Conservation (phyloP, 2,113 vertebrate species). For the Platycercus adscitus region DNA sequence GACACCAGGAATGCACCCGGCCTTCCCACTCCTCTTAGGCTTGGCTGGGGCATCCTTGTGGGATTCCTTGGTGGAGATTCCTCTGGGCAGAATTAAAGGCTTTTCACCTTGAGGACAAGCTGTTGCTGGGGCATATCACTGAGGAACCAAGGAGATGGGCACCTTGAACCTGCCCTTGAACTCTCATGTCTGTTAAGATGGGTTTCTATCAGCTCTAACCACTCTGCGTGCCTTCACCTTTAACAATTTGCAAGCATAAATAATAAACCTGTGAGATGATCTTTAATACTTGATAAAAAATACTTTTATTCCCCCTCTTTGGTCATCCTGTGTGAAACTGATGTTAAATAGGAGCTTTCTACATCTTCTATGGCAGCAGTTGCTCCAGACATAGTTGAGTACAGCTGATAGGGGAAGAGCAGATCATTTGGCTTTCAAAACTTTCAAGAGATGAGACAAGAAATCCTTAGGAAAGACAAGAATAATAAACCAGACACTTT, state of each 20-base stretch:
- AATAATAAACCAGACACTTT: background rate
- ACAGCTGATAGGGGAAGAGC: background rate
- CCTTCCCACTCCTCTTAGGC: background rate
- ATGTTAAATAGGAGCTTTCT: background rate
- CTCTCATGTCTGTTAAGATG: background rate
- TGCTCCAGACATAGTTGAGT: background rate
- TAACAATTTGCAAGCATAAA: background rate
- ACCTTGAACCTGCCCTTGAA: background rate
- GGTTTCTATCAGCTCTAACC: background rate
- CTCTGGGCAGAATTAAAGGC: background rate
- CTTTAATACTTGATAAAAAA: background rate
- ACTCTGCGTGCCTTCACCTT: background rate
- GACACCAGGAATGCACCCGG: background rate
- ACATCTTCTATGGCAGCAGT: background rate
- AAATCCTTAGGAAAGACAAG: background rate
- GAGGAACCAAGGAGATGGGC: background rate
- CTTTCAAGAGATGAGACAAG: background rate
- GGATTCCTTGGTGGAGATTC: background rate
- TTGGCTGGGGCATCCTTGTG: background rate
- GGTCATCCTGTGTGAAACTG: background rate
- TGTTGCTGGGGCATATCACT: background rate
- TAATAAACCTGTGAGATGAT: background rate
- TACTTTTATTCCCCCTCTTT: background rate
- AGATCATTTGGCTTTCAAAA: background rate
- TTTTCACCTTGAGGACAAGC: background rate